Conservation (phyloP, 2,113 vertebrate genomes). For the Oncorhynchus masou region DNA sequence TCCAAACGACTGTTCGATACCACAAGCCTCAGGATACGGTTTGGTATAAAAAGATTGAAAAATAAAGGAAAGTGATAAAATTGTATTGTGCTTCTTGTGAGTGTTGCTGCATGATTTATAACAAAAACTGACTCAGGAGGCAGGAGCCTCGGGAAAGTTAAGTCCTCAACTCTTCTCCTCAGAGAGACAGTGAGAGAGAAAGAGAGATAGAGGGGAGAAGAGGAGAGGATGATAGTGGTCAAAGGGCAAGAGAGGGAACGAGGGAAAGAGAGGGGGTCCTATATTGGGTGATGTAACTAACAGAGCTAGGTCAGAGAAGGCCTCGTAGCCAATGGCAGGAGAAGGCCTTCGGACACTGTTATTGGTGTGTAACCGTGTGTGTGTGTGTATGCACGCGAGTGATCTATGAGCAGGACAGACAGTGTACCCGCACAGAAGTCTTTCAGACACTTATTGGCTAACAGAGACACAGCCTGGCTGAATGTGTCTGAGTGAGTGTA, state of each 20-base stretch:
- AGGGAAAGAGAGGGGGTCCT: background rate
- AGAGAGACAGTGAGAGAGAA: too few relatives aligned
- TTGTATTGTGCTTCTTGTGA: conserved; percentile 61
- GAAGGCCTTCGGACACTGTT: background rate
- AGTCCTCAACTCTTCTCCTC: conserved; percentile 26
- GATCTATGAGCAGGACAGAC: background rate
- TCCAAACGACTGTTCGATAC: conserved; percentile 6
- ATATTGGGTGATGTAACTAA: background rate
- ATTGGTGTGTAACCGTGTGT: background rate
- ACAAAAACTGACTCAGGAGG: conserved; percentile 64
- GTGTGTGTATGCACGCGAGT: background rate
- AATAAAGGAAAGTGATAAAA: conserved; percentile 58
- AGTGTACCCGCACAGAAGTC: too few relatives aligned
- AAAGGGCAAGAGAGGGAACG: background rate
- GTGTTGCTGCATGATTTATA: conserved; percentile 72
- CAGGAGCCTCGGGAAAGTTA: conserved; percentile 62
- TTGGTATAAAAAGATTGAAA: conserved; percentile 50
- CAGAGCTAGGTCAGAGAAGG: background rate
- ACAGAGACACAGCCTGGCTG: background rate
- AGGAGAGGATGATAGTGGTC: background rate
- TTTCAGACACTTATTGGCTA: too few relatives aligned
- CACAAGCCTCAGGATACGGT: conserved; percentile 14
- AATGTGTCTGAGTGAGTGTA: background rate
- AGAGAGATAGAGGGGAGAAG: background rate
- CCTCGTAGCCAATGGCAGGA: conserved; percentile 11